Base-by-base conservation (phyloP, 2,113 vertebrate species). In the Thamnophis sirtalis region DNA sequence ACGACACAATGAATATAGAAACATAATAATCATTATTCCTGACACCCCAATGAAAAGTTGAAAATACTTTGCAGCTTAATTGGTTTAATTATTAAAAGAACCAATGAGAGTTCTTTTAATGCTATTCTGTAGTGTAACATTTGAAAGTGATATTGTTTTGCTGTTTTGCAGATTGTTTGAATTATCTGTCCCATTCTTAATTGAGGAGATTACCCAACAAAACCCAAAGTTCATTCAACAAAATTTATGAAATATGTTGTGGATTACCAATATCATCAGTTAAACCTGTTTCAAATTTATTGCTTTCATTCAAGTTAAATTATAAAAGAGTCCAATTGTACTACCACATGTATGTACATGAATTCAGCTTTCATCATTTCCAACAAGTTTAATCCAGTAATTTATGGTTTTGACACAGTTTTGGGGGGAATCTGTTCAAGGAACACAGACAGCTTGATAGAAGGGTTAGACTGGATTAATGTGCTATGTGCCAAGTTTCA, bases 221-320 rank as follows among this genome's bases (percentile, higher is more conserved):
- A 98, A 97, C 97, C 96, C 96, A 94, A 96, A 80, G 94, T 97
- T 97, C 97, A 97, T 97, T 98, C 97, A 97, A 96, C 95, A 97
- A 97, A 97, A 97, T 97, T 97, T 97, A 96, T 26, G 38, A 97
- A 98, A 97, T 98, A 98, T 98, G 98, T 97, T 98, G 96, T 95
- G 97, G 97, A 98, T 98, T 98, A 98, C 96, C 95, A 96, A 97
- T 97, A 98, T 97, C 96, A 97, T 97, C 96, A 94, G 97, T 97
- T 96, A 97, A 98, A 98, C 93, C 97, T 98, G 98, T 97, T 98
- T 98, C 96, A 97, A 97, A 98, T 98, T 98, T 98, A 98, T 97
- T 97, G 97, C 97, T 97, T 97, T 98, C 97, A 97, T 97, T 97
- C 97, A 97, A 96, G 97, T 97, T 98, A 97, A 97, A 98, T 97